Evolutionary conservation across 2,113 vertebrate genomes (phyloP), one percentile per base, ranked within the genome.

Genomic region (Saccopteryx bilineata): DNA sequence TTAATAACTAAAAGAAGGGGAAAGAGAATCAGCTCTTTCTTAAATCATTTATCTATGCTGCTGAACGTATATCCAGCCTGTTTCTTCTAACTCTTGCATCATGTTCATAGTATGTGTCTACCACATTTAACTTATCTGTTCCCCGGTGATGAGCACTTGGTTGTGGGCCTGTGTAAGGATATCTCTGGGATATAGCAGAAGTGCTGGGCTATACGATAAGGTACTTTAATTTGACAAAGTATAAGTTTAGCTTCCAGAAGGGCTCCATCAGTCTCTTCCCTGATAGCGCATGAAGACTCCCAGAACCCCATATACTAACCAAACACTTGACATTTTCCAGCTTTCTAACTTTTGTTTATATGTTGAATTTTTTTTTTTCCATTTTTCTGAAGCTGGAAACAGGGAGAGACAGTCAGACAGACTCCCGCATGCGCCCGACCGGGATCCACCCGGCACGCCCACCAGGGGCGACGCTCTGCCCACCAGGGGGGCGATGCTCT

Each of bases 281-380:
- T 71, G 50, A 76, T 9, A 33, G 26, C 46, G 10, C 71, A 66
- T 13, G 33, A 87, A 83, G 31, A 68, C n/a, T 63, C 52, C 9
- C 31, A 85, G 68, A 81, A 54, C 78, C 78, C 48, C 14, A 4
- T 9, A 50, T 83, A 58, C 15, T 86, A 52, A 28, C 52, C 48
- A 72, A 48, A 48, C 23, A 63, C 80, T 60, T 72, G 81, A 18
- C 28, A 66, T 80, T 90, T 86, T 94, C 50, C 71, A 92, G 66
- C 69, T 93, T 78, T 81, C 88, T 92, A 83, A 84, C 28, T 79
- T 93, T 82, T 74, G 56, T 60, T 63, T 86, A 18, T 65, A 79
- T 58, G 54, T 91, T 90, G 33, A 56, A 71, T 94, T 96, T 88
- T n/a, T n/a, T n/a, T n/a, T n/a, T n/a, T n/a, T n/a, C n/a, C n/a